Conservation (phyloP, 1,140 invertebrate genomes). For the Brachionus manjavacas region DNA sequence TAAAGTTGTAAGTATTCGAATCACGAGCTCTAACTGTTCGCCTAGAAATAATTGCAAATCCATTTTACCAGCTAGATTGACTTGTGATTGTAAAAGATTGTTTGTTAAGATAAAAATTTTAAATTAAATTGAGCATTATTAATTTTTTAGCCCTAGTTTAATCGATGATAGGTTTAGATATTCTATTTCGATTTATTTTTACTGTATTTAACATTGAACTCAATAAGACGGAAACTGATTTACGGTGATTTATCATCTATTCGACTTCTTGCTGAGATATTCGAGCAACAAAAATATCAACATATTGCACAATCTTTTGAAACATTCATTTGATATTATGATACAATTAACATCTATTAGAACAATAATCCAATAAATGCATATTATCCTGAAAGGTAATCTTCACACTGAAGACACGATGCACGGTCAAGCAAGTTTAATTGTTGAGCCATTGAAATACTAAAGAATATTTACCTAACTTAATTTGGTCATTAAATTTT, state of each 20-base stretch:
- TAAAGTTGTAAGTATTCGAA: background rate
- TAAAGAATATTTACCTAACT: too few relatives aligned
- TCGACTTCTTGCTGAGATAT: constrained; percentile 8
- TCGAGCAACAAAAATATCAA: too few relatives aligned
- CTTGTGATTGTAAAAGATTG: background rate
- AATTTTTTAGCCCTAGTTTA: background rate
- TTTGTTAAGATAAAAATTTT: background rate
- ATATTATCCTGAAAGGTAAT: too few relatives aligned
- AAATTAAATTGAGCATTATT: constrained; percentile 34
- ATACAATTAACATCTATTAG: too few relatives aligned
- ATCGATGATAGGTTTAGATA: background rate
- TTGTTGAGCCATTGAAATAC: too few relatives aligned
- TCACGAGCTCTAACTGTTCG: background rate
- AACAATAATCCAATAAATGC: too few relatives aligned
- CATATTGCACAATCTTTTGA: too few relatives aligned
- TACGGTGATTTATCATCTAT: background rate
- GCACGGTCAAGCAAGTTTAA: too few relatives aligned
- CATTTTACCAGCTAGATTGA: background rate
- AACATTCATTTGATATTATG: too few relatives aligned
- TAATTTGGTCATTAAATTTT: too few relatives aligned
- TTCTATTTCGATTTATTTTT: background rate
- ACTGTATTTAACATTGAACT: background rate
- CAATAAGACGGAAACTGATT: background rate
- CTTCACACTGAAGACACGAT: too few relatives aligned
- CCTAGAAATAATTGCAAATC: background rate